These are phyloP conservation scores for Anoplophora glabripennis DNA, from an alignment of 1,140 invertebrate genomes.

Conservation along the genomic window DNA sequence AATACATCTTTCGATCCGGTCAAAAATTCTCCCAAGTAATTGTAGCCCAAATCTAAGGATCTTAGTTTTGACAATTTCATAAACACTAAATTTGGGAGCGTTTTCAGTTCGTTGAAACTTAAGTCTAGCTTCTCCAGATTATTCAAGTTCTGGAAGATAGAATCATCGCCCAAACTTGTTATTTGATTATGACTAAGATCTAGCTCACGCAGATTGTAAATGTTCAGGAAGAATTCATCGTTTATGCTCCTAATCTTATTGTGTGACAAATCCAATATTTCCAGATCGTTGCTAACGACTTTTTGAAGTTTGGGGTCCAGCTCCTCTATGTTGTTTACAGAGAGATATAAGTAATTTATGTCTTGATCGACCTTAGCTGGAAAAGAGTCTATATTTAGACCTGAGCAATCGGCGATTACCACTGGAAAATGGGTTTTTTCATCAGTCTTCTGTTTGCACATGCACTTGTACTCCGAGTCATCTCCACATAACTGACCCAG, in stretches of 20 bases:
- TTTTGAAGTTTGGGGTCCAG: slow-evolving; percentile 25
- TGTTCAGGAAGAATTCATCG: slow-evolving; percentile 42
- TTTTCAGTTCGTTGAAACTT: slow-evolving; percentile 38
- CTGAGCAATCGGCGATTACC: slow-evolving; percentile 31
- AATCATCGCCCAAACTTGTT: slow-evolving; percentile 43
- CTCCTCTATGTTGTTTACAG: slow-evolving; percentile 37
- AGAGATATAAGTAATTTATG: slow-evolving; percentile 36
- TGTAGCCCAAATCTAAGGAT: slow-evolving; percentile 42
- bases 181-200: slow-evolving; percentile 55
- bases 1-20: slow-evolving; percentile 21
- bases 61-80: slow-evolving; percentile 22
- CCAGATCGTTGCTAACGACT: slow-evolving; percentile 19
- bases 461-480: too few species aligned
- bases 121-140: slow-evolving; percentile 51
- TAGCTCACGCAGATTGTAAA: slow-evolving; percentile 49
- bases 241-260: slow-evolving; percentile 50
- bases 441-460: slow-evolving; percentile 20
- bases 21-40: slow-evolving; percentile 31
- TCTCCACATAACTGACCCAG: too few species aligned
- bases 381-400: slow-evolving; percentile 23
- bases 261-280: slow-evolving; percentile 29
- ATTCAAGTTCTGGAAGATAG: slow-evolving; percentile 47
- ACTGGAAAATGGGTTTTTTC: slow-evolving; percentile 8
- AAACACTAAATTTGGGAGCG: slow-evolving; percentile 34
- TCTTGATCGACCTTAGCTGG: slow-evolving; percentile 28